Conservation (phyloP, 2,888 invertebrate species). For the Tachina grossa region DNA sequence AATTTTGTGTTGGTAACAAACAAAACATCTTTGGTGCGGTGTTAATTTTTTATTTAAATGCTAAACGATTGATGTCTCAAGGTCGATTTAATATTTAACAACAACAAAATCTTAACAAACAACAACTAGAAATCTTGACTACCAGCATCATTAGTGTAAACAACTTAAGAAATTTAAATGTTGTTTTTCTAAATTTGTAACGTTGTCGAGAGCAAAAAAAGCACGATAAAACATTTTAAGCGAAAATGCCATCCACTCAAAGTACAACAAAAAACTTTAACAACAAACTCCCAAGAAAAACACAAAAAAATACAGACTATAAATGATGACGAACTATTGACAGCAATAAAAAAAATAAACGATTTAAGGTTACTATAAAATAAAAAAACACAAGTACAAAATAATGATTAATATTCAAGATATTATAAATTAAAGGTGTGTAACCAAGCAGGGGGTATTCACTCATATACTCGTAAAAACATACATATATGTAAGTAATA, state of each 20-base stretch:
- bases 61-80: conserved; percentile 63
- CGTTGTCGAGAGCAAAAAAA: conserved; percentile 16
- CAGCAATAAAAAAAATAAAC: conserved; percentile 38
- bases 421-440: conserved; percentile 47
- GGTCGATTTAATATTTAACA: conserved; percentile 43
- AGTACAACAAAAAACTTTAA: conserved; percentile 28
- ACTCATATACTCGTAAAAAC: too few relatives aligned
- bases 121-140: conserved; percentile 17
- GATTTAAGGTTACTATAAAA: conserved; percentile 54
- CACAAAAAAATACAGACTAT: background rate
- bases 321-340: conserved; percentile 53
- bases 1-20: background rate
- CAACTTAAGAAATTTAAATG: conserved; percentile 24
- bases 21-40: background rate
- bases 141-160: conserved; percentile 26
- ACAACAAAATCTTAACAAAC: conserved; percentile 12
- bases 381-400: conserved; percentile 21
- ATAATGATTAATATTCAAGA: conserved; percentile 40
- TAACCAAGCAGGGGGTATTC: conserved; percentile 10
- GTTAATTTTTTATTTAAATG: conserved; percentile 38
- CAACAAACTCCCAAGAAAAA: conserved; percentile 13
- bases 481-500: too few relatives aligned
- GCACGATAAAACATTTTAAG: conserved; percentile 24
- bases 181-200: conserved; percentile 34
- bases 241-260: conserved; percentile 17